Evolutionary conservation across 2,888 invertebrate species (phyloP), one percentile per base, ranked within the genome.

Genomic region (Chymomyza amoena): DNA sequence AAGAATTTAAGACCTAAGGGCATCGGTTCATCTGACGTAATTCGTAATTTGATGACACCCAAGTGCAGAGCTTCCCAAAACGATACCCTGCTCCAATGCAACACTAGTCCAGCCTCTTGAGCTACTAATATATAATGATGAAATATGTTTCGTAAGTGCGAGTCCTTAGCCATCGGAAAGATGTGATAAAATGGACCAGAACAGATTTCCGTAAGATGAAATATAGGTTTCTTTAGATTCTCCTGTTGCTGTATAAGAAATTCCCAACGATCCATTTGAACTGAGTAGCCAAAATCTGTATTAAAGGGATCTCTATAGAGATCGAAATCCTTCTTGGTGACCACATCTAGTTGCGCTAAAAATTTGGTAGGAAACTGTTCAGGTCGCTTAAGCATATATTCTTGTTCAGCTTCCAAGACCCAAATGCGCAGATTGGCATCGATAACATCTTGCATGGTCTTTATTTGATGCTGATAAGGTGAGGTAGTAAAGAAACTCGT

Each of bases 251-350:
- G 72, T n/a, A 79, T 68, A 2, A 91, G 63, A 28, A 88, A 87
- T 0, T 65, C 28, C 90, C 91, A 90, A 15, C 90, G 90, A 77
- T 90, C 91, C 1, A 76, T 68, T 62, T 84, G 77, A 3, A 84
- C 65, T 6, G 85, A 80, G 64, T 87, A 90, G 5, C 85, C 90
- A 39, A 60, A 90, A 0, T 72, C 77, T 1, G 75, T 76, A 39
- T 90, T 90, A 1, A 90, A 64, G 2, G 57, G 15, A 18, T 86
- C 87, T 0, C 82, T 50, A 54, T 0, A 81, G 9, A 91, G 90
- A 25, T 25, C 25, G 25, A 25, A 25, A 0, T 61, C 50, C 0
- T 52, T 54, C 20, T 76, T 76, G 15, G 64, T 66, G 0, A 70
- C 69, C 10, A 66, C 45, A 9, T 73, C 25, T 3, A 79, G 56